Conservation (phyloP, 2,888 invertebrate species). For the Eristalis arbustorum region DNA sequence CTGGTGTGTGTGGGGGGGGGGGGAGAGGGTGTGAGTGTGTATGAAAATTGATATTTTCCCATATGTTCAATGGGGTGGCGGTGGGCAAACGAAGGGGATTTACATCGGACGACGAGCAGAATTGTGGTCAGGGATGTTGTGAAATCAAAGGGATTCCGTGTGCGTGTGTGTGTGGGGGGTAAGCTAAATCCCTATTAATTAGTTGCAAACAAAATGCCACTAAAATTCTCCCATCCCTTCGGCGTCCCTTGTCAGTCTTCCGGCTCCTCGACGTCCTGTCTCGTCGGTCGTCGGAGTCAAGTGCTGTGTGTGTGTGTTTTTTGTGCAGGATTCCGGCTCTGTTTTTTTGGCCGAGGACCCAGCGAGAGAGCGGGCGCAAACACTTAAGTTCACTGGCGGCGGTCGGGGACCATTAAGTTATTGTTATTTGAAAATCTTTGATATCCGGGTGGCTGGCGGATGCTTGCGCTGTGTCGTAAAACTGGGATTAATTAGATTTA, state of each 20-base stretch:
- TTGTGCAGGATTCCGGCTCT: neutral
- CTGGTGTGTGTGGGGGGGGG: neutral
- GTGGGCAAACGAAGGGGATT: constrained; percentile 35
- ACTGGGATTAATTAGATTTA: constrained; percentile 62
- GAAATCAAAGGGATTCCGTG: constrained; percentile 15
- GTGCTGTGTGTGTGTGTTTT: neutral
- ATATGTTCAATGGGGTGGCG: constrained; percentile 43
- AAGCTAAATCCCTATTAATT: constrained; percentile 61
- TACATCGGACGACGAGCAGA: constrained; percentile 27
- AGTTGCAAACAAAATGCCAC: constrained; percentile 67
- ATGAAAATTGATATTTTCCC: constrained; percentile 69
- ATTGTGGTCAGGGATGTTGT: constrained; percentile 59
- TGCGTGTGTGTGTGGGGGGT: constrained; percentile 7
- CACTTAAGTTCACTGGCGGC: constrained; percentile 38
- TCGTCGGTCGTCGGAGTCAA: neutral
- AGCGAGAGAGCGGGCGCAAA: constrained; percentile 14
- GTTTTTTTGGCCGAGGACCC: neutral
- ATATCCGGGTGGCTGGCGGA: constrained; percentile 5
- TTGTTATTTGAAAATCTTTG: constrained; percentile 56
- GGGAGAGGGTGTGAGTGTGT: neutral
- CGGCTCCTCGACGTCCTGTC: neutral
- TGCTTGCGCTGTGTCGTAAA: constrained; percentile 37
- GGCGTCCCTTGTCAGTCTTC: neutral
- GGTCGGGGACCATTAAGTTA: constrained; percentile 45
- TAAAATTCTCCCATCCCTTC: constrained; percentile 30